Conservation (phyloP, 23 tunicate genomes). For the Botrylloides violaceus region DNA sequence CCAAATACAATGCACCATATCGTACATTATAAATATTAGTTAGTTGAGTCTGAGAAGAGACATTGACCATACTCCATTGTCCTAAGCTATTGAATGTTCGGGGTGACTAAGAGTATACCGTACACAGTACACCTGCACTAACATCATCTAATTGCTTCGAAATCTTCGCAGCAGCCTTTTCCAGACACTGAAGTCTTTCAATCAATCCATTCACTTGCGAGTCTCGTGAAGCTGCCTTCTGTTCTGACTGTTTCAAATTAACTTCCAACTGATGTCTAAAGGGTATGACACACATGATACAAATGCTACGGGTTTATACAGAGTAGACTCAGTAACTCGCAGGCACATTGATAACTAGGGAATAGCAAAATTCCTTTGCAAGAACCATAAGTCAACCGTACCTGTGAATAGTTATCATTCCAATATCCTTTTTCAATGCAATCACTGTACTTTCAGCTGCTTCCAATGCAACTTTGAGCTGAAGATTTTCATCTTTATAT, state of each 20-base stretch:
- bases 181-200: neutral
- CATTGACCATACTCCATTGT: no score
- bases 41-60: no score
- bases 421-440: constrained; percentile 5
- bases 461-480: constrained; percentile 5
- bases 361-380: neutral
- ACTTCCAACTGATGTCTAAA: neutral
- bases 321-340: no score
- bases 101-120: no score
- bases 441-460: constrained; percentile 5
- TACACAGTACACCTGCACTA: no score
- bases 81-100: no score
- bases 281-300: no score
- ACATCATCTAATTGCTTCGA: neutral
- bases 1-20: no score
- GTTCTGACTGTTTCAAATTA: neutral
- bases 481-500: constrained; percentile 8
- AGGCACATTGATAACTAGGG: no score
- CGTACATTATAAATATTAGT: no score
- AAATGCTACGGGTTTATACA: no score
- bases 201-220: neutral
- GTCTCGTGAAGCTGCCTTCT: neutral
- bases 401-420: constrained; percentile 6
- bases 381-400: neutral
- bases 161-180: neutral